Evolutionary conservation across 2,888 invertebrate species (phyloP), one percentile per base, ranked within the genome.

Genomic region (Anodontia alba): DNA sequence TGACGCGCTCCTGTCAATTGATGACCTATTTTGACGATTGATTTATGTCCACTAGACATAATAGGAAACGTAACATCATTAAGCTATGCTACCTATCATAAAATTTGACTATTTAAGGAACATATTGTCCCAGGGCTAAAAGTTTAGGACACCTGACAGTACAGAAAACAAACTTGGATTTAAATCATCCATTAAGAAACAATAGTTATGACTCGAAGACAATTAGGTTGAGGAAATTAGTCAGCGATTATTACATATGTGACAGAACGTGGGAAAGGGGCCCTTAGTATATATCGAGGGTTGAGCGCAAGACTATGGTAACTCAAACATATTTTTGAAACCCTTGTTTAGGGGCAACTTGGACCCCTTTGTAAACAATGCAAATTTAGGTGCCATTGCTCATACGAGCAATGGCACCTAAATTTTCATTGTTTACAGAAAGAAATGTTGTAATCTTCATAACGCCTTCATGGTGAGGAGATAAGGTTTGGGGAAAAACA

Each of bases 1-100:
- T 46, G 54, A 54, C 54, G 62, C 62, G 31, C 1, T 1, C 29
- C 20, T 62, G 62, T 62, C 62, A 62, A 12, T 33, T 17, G 62
- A 62, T 62, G 62, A 33, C 62, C 62, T 23, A 62, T 17, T 33
- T 62, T 33, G 23, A 33, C 12, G 62, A 62, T 62, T 62, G 62
- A 62, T 62, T 33, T 62, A 62, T 31, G 31, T 15, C 62, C 62
- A 62, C 20, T 62, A 62, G 62, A 62, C 62, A 62, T 62, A 62
- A 62, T 62, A 33, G 17, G 62, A 62, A 62, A 62, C 1, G 12
- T 62, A 62, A 62, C 62, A 62, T 62, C 62, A 62, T 62, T 62
- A 62, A 33, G 62, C 33, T 62, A 33, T 62, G 62, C 29, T 31
- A 33, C 62, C 62, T 31, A 62, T 62, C 62, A 62, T 62, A 62